Evolutionary conservation across 2,888 invertebrate genomes (phyloP), one percentile per base, ranked within the genome.

Genomic region (Scaptomyza parva): DNA sequence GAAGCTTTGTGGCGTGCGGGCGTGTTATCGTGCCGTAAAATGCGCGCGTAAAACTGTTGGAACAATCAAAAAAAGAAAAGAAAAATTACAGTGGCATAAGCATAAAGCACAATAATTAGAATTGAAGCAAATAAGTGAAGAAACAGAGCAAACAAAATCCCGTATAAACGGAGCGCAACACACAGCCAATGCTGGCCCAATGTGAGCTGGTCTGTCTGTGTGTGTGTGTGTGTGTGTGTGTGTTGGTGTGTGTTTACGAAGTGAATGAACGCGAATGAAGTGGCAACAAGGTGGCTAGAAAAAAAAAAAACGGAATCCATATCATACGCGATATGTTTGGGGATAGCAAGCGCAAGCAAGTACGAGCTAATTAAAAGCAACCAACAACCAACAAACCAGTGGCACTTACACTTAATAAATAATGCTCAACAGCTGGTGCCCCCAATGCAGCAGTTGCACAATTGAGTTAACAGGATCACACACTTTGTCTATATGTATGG

Each of bases 1-100:
- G 89, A 85, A 88, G 85, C 83, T 83, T 90, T 84, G 83, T 83
- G 70, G 86, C 88, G 89, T 89, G 88, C 90, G 91, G 90, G 83
- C 88, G 90, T 89, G 89, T 84, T 81, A 68, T 67, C 54, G 57
- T 59, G 87, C 68, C 76, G 70, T 69, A 72, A 78, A 82, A 80
- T 76, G 82, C 86, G 89, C 86, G 81, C 86, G 86, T 86, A 78
- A 76, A 76, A 78, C 57, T 76, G 65, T 68, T 59, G 51, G 62
- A 71, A 83, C 33, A 48, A 20, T 33, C 14, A 14, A 14, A 20
- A 47, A 33, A 35, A 35, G 17, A 17, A 37, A 9, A 9, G 6
- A 37, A 37, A 37, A 17, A 9, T 17, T 37, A 37, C 17, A 37
- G 37, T 37, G 48, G 30, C 47, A 47, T 47, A 47, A 76, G 55